These are phyloP conservation scores for Leptothorax acervorum DNA, from an alignment of 2,888 invertebrate genomes.

Conservation along the genomic window DNA sequence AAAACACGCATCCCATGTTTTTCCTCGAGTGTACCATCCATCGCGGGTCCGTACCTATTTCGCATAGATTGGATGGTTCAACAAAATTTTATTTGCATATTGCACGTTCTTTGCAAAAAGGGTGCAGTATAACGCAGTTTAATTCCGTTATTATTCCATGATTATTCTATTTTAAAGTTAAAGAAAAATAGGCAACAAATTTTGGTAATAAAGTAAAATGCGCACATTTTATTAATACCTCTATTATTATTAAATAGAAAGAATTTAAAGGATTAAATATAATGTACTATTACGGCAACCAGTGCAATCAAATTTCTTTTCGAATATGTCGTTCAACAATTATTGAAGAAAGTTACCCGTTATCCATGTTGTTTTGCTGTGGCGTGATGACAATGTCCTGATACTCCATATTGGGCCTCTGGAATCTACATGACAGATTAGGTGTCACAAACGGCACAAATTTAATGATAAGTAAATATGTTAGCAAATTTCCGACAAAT, in stretches of 20 bases:
- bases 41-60: conserved; percentile 77
- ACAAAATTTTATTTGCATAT: not conserved
- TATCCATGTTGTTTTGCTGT: conserved; percentile 86
- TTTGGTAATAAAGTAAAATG: not conserved
- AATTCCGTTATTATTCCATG: not conserved
- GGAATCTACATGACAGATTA: conserved; percentile 83
- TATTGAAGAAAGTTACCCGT: conserved; percentile 83
- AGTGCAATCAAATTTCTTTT: not conserved
- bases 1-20: conserved; percentile 75
- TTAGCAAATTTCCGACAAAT: not conserved
- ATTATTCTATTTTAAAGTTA: not conserved
- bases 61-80: conserved; percentile 4
- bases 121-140: not conserved
- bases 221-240: not conserved
- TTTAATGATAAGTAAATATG: not conserved
- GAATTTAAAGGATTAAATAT: not conserved
- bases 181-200: not conserved
- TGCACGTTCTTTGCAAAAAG: not conserved
- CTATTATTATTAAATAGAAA: not conserved
- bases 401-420: conserved; percentile 88
- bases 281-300: not conserved
- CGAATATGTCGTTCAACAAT: not conserved
- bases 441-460: not conserved
- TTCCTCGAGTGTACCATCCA: conserved; percentile 74
- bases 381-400: conserved; percentile 88